Percentiles rank a stretch among this genome's conserved stretches.
These are phyloP conservation scores for Peromyscus attwateri DNA, from an alignment of 2,797 vertebrate species.

Conservation along the genomic window DNA sequence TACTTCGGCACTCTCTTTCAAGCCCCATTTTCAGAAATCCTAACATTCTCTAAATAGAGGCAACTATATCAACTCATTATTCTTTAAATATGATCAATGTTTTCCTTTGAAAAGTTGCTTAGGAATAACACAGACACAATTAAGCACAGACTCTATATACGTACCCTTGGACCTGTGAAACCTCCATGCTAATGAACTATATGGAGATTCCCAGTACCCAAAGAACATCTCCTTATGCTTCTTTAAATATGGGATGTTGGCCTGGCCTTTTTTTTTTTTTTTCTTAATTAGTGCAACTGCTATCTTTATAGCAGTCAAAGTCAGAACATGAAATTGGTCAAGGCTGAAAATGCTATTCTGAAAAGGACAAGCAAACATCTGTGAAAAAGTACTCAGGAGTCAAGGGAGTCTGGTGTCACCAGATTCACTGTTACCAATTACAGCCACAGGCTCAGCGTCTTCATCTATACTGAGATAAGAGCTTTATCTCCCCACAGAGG, in stretches of 20 bases:
- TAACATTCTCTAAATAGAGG: slow-evolving; percentile 45
- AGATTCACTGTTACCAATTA: neutral
- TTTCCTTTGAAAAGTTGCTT: neutral
- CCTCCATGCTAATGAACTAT: neutral
- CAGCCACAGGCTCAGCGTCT: neutral
- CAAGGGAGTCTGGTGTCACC: neutral
- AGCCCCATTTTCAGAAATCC: neutral
- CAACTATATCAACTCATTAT: neutral
- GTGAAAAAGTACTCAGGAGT: neutral
- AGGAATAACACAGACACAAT: neutral
- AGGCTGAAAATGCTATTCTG: neutral
- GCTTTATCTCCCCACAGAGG: neutral
- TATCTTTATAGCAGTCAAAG: neutral
- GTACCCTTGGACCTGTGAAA: neutral
- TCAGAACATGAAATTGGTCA: neutral
- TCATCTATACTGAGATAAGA: neutral
- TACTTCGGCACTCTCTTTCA: neutral
- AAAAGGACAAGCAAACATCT: neutral
- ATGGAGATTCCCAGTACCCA: neutral
- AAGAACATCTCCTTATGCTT: neutral
- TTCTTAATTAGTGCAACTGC: neutral
- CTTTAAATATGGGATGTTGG: neutral
- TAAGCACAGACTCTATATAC: neutral
- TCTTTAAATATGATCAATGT: slow-evolving; percentile 14
- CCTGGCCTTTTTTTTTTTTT: neutral